Evolutionary conservation across 2,797 vertebrate species (phyloP).

Genomic region (Lithobates sylvaticus): DNA sequence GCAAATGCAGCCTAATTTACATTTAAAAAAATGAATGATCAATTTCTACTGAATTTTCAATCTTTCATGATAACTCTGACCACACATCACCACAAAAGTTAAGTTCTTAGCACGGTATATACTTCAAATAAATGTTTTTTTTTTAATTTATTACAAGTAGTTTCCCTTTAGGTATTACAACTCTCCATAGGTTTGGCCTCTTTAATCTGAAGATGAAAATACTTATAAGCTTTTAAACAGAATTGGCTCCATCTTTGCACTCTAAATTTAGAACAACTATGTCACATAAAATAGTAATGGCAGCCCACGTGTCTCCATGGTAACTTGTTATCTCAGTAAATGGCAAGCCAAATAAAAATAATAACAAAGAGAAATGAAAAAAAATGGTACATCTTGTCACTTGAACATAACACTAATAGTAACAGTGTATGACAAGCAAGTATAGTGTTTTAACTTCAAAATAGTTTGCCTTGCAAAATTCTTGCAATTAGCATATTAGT

Average conservation of each 20-base stretch:
- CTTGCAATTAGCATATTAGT: not conserved
- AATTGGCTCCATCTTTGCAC: not conserved
- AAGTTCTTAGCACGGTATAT: too few species aligned
- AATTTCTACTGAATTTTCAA: too few species aligned
- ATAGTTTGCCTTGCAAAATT: not conserved
- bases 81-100: too few species aligned
- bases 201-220: not conserved
- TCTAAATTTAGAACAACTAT: not conserved
- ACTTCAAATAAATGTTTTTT: too few species aligned
- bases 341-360: not conserved
- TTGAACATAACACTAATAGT: not conserved
- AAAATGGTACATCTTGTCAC: not conserved
- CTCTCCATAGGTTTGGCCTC: not conserved
- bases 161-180: not conserved
- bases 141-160: too few species aligned
- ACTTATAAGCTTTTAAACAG: not conserved
- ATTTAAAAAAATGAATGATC: not conserved
- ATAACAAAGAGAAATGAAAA: not conserved
- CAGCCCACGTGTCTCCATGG: not conserved
- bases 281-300: not conserved
- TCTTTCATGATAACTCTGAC: too few species aligned
- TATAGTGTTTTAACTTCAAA: not conserved
- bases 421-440: not conserved
- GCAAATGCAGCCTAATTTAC: not conserved
- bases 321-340: not conserved